A percentile compares a stretch with the other conserved stretches of the same genome.
phyloP scores from a whole-genome alignment of 2,888 invertebrate species.

The Parnassius mnemosyne region DNA sequence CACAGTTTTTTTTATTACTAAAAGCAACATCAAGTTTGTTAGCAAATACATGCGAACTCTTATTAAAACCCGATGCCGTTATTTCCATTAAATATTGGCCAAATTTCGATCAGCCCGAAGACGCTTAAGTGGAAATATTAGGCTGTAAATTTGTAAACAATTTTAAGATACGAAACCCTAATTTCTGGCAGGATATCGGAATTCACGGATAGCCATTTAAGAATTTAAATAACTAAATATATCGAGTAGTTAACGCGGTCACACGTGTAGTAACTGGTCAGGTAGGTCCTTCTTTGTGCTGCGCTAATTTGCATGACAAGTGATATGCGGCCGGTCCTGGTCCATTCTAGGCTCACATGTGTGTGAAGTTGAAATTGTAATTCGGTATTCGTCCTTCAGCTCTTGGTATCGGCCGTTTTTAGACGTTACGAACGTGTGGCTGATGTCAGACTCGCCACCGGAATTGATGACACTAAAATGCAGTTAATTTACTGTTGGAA shows the following conservation, averaged over 20 bases:
- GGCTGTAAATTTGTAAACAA: neutral
- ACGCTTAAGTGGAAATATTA: neutral
- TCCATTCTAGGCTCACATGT: conserved; percentile 8
- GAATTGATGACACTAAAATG: conserved; percentile 20
- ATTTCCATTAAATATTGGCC: neutral
- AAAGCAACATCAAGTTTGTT: neutral
- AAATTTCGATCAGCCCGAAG: no score
- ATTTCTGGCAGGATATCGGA: conserved; percentile 11
- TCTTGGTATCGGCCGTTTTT: conserved; percentile 11
- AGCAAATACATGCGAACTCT: neutral
- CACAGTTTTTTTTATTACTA: neutral
- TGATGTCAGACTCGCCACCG: conserved; percentile 10
- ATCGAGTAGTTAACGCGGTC: conserved; percentile 9
- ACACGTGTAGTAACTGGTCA: conserved; percentile 16
- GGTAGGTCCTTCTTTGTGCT: conserved; percentile 24
- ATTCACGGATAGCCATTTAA: conserved; percentile 9
- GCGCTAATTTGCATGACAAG: conserved; percentile 32
- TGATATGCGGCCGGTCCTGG: conserved; percentile 13
- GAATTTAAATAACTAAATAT: conserved; percentile 18
- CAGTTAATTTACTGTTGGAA: conserved; percentile 14
- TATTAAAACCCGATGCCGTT: neutral
- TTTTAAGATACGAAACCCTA: neutral
- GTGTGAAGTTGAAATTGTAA: conserved; percentile 18
- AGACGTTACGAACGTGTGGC: conserved; percentile 1
- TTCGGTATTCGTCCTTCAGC: conserved; percentile 24